Base-by-base conservation (phyloP, 2,113 vertebrate species). In the Phoxinus phoxinus region DNA sequence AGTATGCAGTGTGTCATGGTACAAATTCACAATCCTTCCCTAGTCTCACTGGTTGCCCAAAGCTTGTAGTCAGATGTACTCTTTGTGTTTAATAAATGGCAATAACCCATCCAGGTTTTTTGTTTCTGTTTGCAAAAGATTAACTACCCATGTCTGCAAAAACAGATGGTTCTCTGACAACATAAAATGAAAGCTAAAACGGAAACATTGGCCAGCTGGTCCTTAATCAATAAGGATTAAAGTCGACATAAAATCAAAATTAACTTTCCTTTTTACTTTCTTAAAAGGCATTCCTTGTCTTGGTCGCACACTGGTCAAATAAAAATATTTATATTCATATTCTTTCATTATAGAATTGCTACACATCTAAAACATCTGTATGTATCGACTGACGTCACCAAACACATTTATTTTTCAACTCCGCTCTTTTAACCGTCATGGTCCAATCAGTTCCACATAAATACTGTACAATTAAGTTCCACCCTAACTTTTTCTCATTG, bases 211-310 rank as follows among this genome's bases (percentile, higher is more conserved):
- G 58, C 13, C 77, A 80, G 78, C 35, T 80, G 78, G 78, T 63
- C n/a, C 15, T 10, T 80, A 63, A 65, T 81, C 78, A 63, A 81
- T 81, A 65, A 63, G 58, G 58, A 81, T 81, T 63, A 81, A 81
- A 74, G 72, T 17, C 1, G 6, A 74, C 41, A 27, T 25, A 1
- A 48, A 48, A 74, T 74, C 72, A 48, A 74, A 74, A 48, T 46
- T 1, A n/a, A 48, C 41, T 48, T 74, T 74, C 13, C 41, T 48
- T 12, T 74, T 25, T 46, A 48, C 23, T 46, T 74, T 46, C 41
- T 48, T 74, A 46, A 25, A 74, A 74, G 0, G 1, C n/a, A 27
- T 74, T 46, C 41, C 37, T 15, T 3, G 41, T 74, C n/a, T 73
- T 73, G 37, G 41, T 25, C 12, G 6, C 6, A 73, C 71, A 25